Base-by-base conservation (phyloP, 1,140 invertebrate genomes). In the Drosophila watanabei region DNA sequence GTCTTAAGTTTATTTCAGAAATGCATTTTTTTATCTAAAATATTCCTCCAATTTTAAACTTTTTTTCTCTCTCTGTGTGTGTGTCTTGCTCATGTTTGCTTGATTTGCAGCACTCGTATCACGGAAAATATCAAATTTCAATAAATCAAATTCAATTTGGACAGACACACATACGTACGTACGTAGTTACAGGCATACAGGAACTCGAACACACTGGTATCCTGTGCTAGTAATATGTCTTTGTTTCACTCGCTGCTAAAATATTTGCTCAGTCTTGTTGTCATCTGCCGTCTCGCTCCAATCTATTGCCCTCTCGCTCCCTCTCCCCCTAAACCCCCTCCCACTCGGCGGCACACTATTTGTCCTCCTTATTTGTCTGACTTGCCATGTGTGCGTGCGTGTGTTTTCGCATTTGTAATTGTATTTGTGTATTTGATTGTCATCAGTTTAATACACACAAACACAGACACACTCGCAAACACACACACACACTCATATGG, bases 131-230 rank as follows among this genome's bases (percentile, higher is more conserved):
- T 91, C 88, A 91, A 91, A 91, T 91, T 91, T 91, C 88, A 91
- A 91, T 91, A 91, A 91, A 91, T 91, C 88, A 91, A 91, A 91
- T 91, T 91, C 88, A 91, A 91, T 91, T 91, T 91, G 88, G 76
- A 59, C 79, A 82, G 61, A 90, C 80, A 88, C 68, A 37, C 9
- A 8, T 33, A 33, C 4, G 10, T 45, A 45, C 24, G 13, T 41
- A 54, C 79, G 41, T 37, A 41, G 41, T 46, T 60, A 39, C 60
- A 51, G 33, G 69, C 64, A 32, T 18, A 63, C 61, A 77, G n/a
- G 64, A 49, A 71, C 58, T 56, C 48, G 75, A 51, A 56, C 68
- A 78, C 49, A 52, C 62, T 76, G 62, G 54, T 71, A 58, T 82
- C 80, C 75, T 79, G 73, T 64, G 64, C 71, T 81, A 90, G 85